Evolutionary conservation across 2,888 invertebrate genomes (phyloP).

Genomic region (Polia nebulosa): DNA sequence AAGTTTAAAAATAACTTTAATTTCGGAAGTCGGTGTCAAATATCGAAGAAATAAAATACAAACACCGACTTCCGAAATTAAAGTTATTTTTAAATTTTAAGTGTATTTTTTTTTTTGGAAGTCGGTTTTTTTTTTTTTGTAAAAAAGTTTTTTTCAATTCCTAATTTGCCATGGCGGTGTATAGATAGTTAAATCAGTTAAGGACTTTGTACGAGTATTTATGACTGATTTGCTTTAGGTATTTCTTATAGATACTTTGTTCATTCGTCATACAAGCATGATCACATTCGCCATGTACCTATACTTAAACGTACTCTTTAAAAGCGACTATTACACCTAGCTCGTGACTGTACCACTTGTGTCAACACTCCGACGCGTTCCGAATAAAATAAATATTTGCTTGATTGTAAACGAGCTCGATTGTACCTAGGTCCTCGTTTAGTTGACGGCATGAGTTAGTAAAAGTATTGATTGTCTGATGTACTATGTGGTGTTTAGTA

Average conservation of each 20-base stretch:
- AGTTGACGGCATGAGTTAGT: not conserved
- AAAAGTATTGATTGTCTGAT: not conserved
- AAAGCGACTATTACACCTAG: slow-evolving; percentile 9
- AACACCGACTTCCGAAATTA: no score
- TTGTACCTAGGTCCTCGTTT: slow-evolving; percentile 28
- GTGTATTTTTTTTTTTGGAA: no score
- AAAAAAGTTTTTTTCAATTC: no score
- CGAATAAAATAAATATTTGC: slow-evolving; percentile 57
- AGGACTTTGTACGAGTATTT: not conserved
- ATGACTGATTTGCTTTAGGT: not conserved
- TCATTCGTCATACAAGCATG: not conserved
- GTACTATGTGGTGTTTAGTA: no score
- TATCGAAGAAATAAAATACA: no score
- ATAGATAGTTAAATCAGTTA: not conserved
- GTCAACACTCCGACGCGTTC: slow-evolving; percentile 36
- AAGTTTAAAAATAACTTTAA: no score
- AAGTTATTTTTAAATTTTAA: no score
- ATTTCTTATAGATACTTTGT: not conserved
- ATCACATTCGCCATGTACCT: not conserved
- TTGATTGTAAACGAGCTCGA: slow-evolving; percentile 48
- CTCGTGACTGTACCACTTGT: slow-evolving; percentile 49
- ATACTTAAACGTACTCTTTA: not conserved
- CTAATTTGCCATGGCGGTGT: no score
- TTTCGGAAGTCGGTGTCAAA: no score
- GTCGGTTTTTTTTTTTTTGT: no score